Base-by-base conservation (phyloP, 2,888 invertebrate genomes). In the Biston betularia region DNA sequence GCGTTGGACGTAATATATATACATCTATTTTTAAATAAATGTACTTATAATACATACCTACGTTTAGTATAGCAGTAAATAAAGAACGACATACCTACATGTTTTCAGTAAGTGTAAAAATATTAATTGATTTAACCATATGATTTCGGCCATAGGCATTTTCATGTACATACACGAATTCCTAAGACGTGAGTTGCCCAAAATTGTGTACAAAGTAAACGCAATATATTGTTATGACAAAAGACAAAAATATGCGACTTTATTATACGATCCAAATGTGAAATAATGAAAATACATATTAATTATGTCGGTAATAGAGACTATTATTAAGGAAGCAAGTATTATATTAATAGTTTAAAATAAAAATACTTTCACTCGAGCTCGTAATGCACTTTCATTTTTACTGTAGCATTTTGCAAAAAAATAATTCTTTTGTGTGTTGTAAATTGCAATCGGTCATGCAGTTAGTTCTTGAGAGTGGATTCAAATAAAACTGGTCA, bases 351-450 rank as follows among this genome's bases (percentile, higher is more conserved):
- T 35, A 38, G 14, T 50, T 14, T 50, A 6, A 35, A 52, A 53
- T 24, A 38, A 8, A 38, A 6, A 6, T 53, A 59, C 64, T 64
- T 64, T 64, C 64, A 58, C 64, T 48, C 42, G 48, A 40, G 40
- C 53, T 14, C 46, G 46, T 46, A 58, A 59, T 48, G 48, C 14
- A 53, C 64, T 64, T 59, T 54, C 64, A 46, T 54, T 64, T 54
- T 64, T 46, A 12, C 35, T 56, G 33, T 46, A 46, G 46, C 46
- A 46, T 46, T 46, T 46, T 46, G 14, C 15, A 46, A 46, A 15
- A n/a, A 5, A 14, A 45, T 45, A 38, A 8, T 38, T 38, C 38
- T n/a, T 10, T 10, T 10, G 46, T 15, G 15, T 14, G 46, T n/a
- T 11, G n/a, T n/a, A 46, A n/a, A 38, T 38, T 38, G 38, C 38